These are phyloP conservation scores for Opisthocomus hoazin DNA, from an alignment of 2,113 vertebrate genomes.

Conservation along the genomic window DNA sequence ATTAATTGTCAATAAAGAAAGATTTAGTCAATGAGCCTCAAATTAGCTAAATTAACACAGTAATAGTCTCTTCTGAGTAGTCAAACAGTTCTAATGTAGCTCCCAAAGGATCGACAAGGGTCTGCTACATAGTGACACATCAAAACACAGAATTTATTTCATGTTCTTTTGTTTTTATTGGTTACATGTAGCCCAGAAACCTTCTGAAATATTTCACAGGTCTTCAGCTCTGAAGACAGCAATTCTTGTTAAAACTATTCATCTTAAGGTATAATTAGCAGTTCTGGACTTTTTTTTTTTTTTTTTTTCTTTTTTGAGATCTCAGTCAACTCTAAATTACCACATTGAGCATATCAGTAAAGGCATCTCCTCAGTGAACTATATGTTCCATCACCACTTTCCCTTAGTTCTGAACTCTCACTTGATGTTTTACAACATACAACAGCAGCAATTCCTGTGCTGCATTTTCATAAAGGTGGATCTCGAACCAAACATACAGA, in stretches of 20 bases:
- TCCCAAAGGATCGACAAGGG: background rate
- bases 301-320: background rate
- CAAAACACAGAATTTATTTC: background rate
- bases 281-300: background rate
- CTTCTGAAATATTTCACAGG: slow-evolving; percentile 34
- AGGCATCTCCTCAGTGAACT: background rate
- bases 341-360: background rate
- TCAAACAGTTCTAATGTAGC: background rate
- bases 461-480: background rate
- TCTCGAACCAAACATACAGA: background rate
- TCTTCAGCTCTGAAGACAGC: slow-evolving; percentile 4
- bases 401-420: background rate
- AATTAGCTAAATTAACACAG: slow-evolving; percentile 45
- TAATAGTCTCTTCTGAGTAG: background rate
- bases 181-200: background rate
- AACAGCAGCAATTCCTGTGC: background rate
- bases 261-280: background rate
- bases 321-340: background rate
- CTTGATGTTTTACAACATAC: background rate
- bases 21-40: background rate
- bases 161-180: slow-evolving; percentile 9
- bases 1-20: slow-evolving; percentile 1
- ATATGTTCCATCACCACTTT: background rate
- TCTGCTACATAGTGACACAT: background rate
- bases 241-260: background rate